Evolutionary conservation across 2,888 invertebrate species (phyloP).

Genomic region (Falcaria lacertinaria): DNA sequence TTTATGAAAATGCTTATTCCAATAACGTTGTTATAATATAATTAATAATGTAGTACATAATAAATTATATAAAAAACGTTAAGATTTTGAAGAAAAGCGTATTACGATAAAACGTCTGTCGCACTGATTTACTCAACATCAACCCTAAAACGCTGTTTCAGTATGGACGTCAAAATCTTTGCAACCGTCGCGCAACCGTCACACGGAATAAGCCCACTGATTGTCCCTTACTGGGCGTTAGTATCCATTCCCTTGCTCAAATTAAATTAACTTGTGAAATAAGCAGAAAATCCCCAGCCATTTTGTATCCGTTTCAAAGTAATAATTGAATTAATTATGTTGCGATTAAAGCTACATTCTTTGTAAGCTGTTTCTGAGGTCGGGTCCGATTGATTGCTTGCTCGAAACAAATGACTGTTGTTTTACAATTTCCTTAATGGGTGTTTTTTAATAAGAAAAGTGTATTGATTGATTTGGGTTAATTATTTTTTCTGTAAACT

Average conservation of each 20-base stretch:
- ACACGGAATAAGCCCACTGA: neutral
- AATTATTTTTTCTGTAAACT: no score
- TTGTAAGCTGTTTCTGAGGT: neutral
- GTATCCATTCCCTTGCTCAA: neutral
- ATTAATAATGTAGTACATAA: no score
- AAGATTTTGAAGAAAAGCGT: no score
- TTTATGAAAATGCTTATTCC: no score
- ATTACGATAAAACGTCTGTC: no score
- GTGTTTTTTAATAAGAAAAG: neutral
- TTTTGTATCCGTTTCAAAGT: neutral
- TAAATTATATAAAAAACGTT: no score
- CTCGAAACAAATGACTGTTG: neutral
- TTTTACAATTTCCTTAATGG: neutral
- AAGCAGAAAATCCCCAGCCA: neutral
- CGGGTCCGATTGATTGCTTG: neutral
- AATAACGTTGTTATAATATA: no score
- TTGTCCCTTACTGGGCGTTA: neutral
- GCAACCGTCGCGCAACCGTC: no score
- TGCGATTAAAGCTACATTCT: neutral
- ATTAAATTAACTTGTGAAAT: neutral
- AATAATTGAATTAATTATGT: slow-evolving; percentile 1
- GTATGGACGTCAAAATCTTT: neutral
- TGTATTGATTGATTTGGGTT: neutral
- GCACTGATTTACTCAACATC: no score
- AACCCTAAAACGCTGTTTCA: neutral